Evolutionary conservation across 2,113 vertebrate species (phyloP).

Genomic region (Mirounga angustirostris): DNA sequence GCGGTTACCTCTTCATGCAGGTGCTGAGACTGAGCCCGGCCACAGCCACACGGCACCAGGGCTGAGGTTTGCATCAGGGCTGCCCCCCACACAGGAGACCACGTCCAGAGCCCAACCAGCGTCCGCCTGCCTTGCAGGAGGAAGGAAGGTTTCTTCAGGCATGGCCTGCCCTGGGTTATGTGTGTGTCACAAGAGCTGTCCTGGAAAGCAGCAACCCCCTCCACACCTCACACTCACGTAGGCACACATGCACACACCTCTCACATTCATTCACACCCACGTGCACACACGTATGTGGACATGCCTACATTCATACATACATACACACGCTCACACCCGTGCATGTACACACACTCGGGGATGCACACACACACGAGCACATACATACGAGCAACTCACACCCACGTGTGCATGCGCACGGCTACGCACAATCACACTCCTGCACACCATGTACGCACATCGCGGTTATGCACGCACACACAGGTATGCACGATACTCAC

Average conservation of each 20-base stretch:
- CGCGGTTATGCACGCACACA: background rate
- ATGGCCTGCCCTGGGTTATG: accelerated
- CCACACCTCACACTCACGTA: background rate
- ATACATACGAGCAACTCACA: accelerated
- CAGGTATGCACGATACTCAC: no score
- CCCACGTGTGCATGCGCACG: background rate
- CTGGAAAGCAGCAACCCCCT: background rate
- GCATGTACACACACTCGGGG: background rate
- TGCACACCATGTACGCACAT: no score
- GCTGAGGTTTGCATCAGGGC: background rate
- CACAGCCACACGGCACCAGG: background rate
- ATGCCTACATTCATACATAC: background rate
- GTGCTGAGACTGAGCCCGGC: accelerated
- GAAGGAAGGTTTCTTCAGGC: background rate
- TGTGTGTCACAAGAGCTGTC: background rate
- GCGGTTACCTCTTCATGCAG: accelerated
- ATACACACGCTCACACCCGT: no score
- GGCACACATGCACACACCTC: no score
- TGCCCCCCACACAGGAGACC: background rate
- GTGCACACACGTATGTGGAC: no score
- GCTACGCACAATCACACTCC: background rate
- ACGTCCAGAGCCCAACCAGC: accelerated
- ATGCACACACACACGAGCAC: no score
- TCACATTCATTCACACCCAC: background rate
- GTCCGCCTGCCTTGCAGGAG: accelerated